These are phyloP conservation scores for Kryptopterus vitreolus DNA, from an alignment of 2,797 vertebrate species.

Conservation along the genomic window DNA sequence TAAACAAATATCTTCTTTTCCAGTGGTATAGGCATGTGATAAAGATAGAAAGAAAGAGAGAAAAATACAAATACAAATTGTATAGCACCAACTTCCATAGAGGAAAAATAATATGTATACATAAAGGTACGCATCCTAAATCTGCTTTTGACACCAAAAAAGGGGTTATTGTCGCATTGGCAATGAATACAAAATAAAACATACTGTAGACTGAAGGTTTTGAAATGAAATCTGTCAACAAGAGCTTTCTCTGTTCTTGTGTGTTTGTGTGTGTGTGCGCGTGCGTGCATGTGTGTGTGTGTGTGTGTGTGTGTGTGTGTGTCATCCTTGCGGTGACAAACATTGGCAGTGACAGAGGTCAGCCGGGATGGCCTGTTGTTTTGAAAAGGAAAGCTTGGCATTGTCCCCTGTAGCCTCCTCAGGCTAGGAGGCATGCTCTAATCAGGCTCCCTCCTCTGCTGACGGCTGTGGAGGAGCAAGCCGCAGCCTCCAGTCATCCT, in stretches of 20 bases:
- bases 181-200: constrained; percentile 43
- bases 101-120: constrained; percentile 6
- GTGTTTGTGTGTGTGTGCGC: background rate
- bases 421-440: constrained; percentile 71
- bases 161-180: constrained; percentile 3
- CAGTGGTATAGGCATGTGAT: background rate
- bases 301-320: constrained; percentile 64
- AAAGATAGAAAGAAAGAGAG: background rate
- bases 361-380: constrained; percentile 78
- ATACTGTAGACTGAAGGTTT: constrained; percentile 30
- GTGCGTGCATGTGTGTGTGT: constrained; percentile 58
- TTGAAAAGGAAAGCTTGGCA: constrained; percentile 72
- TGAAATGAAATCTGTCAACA: constrained; percentile 48
- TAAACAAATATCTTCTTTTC: background rate
- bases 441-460: constrained; percentile 71
- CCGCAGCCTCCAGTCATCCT: constrained; percentile 70
- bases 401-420: constrained; percentile 72
- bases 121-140: constrained; percentile 4
- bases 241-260: constrained; percentile 28
- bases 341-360: constrained; percentile 81
- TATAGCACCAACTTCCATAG: background rate
- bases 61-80: background rate
- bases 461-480: constrained; percentile 61
- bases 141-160: constrained; percentile 22
- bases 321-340: constrained; percentile 70